Evolutionary conservation across 1,140 invertebrate species (phyloP), one percentile per base, ranked within the genome.

Genomic region (Apis dorsata): DNA sequence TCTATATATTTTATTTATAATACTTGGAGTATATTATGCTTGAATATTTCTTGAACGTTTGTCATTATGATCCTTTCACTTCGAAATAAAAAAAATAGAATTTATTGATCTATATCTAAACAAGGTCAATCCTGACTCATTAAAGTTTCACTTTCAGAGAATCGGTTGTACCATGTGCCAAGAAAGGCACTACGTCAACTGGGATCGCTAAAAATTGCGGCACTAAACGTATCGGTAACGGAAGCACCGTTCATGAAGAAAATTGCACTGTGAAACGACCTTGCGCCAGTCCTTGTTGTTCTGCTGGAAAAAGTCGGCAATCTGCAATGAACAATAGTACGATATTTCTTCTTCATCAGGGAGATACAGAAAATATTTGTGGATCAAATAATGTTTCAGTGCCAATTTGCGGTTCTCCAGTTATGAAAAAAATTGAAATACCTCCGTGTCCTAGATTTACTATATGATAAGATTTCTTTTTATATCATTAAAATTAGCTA

Each of bases 331-430:
- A 85, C 51, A 82, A 76, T 51, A 89, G 81, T 34, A 87, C 88
- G 85, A 7, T 89, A 0, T 86, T 91, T 60, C 76, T 91, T 12
- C 85, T 92, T 24, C 89, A 89, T 77, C 88, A 91, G 21, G 66
- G 68, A 44, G 86, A 89, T 44, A 79, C 83, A 2, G 81, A 75
- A 13, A 86, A 83, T 28, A 55, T 79, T 24, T 71, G 70, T 34
- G 44, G 0, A 13, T 59, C 81, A 2, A 65, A 84, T 13, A 53
- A 51, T 12, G 15, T 9, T 10, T 0, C 66, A 15, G 34, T 55
- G 59, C 34, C 80, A 34, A 59, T 82, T 11, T 85, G 82, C 21
- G 66, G 65, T 3, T 65, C 82, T 21, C 79, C 85, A 17, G 49
- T 76, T 11, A 73, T 83, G 57, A 88, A 85, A 49, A 88, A 79